Conservation (phyloP, 2,113 vertebrate species). For the Amblyopsis rosae region DNA sequence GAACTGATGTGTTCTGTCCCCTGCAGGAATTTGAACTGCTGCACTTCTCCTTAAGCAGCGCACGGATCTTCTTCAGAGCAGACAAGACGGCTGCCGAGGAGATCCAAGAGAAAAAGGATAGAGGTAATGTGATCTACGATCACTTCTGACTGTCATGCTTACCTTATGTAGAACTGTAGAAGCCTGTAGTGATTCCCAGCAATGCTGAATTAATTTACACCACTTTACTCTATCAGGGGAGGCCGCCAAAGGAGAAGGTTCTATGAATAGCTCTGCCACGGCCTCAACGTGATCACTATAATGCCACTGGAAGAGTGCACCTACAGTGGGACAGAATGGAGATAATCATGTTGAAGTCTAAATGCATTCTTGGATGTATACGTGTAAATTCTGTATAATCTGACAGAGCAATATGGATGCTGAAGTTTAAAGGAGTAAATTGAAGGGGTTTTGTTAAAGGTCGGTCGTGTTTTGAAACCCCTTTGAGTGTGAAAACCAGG, state of each 20-base stretch:
- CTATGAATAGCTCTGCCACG: conserved; percentile 37
- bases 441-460: not conserved
- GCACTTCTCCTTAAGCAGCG: conserved; percentile 96
- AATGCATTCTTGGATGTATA: not conserved
- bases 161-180: not conserved
- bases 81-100: conserved; percentile 98
- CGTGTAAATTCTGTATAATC: conserved; percentile 12
- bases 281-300: conserved; percentile 57
- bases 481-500: no score
- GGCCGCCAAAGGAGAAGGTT: conserved; percentile 48
- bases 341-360: not conserved
- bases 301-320: not conserved
- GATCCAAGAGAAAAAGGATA: conserved; percentile 93
- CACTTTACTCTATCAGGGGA: conserved; percentile 46
- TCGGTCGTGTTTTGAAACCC: no score
- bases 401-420: not conserved
- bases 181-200: not conserved
- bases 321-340: not conserved
- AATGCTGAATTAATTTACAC: not conserved
- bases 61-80: conserved; percentile 97
- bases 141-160: not conserved
- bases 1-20: conserved; percentile 1
- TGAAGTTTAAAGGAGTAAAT: not conserved
- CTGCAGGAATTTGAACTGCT: conserved; percentile 96
- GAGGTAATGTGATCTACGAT: conserved; percentile 74